These are phyloP conservation scores for Ephestia elutella DNA, from an alignment of 1,140 invertebrate species.

Conservation along the genomic window DNA sequence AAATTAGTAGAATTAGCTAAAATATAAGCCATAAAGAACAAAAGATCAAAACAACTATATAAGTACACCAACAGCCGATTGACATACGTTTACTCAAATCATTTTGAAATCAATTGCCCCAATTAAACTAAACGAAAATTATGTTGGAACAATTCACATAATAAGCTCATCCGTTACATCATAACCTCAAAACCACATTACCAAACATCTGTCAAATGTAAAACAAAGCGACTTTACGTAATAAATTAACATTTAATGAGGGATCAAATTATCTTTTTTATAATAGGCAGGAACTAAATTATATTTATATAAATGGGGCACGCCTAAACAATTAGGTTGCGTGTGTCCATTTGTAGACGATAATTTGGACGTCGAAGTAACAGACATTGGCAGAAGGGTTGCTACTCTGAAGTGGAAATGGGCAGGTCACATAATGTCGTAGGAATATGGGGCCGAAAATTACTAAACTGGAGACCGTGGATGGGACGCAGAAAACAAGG, in stretches of 20 bases:
- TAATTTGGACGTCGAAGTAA: too few relatives aligned
- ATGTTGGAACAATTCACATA: neutral
- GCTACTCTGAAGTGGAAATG: too few relatives aligned
- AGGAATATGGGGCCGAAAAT: too few relatives aligned
- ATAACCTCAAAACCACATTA: constrained; percentile 6
- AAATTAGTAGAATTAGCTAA: too few relatives aligned
- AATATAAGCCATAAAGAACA: too few relatives aligned
- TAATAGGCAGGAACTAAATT: constrained; percentile 39
- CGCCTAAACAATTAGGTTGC: constrained; percentile 25
- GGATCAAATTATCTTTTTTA: constrained; percentile 31
- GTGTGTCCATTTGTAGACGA: constrained; percentile 26
- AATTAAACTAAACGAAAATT: neutral
- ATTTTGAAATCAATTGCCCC: neutral
- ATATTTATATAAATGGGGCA: constrained; percentile 47
- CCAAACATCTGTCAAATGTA: constrained; percentile 33
- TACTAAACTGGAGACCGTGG: too few relatives aligned
- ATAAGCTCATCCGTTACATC: neutral
- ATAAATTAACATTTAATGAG: constrained; percentile 49
- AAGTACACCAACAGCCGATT: too few relatives aligned
- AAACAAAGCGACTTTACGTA: constrained; percentile 28
- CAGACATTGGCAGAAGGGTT: too few relatives aligned
- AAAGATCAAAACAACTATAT: too few relatives aligned
- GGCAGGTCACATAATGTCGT: too few relatives aligned
- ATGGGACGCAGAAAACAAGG: too few relatives aligned
- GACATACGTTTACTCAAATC: neutral